Evolutionary conservation across 1,140 invertebrate species (phyloP), one percentile per base, ranked within the genome.

Genomic region (Steinernema khuongi): DNA sequence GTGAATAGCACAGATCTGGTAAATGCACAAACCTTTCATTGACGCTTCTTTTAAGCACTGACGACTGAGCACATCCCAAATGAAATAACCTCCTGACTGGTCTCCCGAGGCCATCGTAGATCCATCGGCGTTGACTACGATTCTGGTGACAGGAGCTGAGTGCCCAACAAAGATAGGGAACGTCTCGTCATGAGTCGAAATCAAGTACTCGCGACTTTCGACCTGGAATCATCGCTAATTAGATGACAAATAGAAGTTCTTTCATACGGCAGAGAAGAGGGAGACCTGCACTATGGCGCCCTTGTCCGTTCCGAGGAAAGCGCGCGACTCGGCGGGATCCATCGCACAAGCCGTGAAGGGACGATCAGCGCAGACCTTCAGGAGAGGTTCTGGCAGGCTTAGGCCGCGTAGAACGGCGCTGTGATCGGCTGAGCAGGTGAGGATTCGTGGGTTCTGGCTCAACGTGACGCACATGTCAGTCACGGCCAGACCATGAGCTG

Each of bases 351-450:
- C 28, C 28, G 77, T 78, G 2, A 78, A 31, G 1, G 74, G 74
- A 1, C 77, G 68, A 68, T 78, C 77, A 1, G 75, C 70, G n/a
- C 68, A 73, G 19, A 78, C 75, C 31, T 72, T 77, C 36, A 78
- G 31, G 22, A 78, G 30, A 1, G 44, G 60, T 26, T 60, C 41
- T 67, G 74, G 70, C 26, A 77, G 77, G 17, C 68, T 41, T 28
- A 77, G 36, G 14, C 68, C 71, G 43, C 74, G 73, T 11, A 77
- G 22, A 18, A 70, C 70, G 26, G 50, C 73, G 22, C 50, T 77
- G 32, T 75, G 76, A 30, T 77, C 76, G 17, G 67, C 18, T 29
- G n/a, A 72, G 43, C 44, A 28, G 1, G 71, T 68, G 2, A 69
- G 32, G 1, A 76, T 31, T 1, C 71, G 71, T 26, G 66, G 60